phyloP scores from a whole-genome alignment of 1,140 invertebrate species.

The Globodera ellingtonae region DNA sequence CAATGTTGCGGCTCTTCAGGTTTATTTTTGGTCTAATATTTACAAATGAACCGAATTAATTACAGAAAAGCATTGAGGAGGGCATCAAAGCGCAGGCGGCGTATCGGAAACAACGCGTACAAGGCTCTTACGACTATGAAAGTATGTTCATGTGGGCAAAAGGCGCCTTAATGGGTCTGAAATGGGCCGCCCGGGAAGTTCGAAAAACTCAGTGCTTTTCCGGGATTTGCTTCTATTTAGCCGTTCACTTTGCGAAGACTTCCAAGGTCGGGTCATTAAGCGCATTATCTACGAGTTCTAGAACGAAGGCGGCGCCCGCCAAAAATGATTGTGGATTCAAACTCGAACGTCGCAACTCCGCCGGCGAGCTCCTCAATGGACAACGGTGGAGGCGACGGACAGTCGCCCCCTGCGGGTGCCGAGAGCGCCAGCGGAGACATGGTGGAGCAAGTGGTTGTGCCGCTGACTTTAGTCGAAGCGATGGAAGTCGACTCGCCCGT shows the following conservation, averaged over 20 bases:
- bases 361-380: constrained; percentile 13
- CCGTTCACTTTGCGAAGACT: not conserved
- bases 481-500: constrained; percentile 11
- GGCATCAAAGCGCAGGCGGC: constrained; percentile 58
- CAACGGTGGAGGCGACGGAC: constrained; percentile 8
- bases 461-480: constrained; percentile 6
- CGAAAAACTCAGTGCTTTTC: not conserved
- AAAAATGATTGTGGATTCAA: not conserved
- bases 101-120: constrained; percentile 50
- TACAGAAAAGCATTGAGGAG: constrained; percentile 55
- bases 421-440: not conserved
- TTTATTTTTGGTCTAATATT: not conserved
- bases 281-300: not conserved
- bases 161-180: too few species aligned
- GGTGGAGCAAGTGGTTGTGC: constrained; percentile 15
- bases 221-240: not conserved
- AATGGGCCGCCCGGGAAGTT: not conserved
- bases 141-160: constrained; percentile 34
- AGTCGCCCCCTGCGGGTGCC: not conserved
- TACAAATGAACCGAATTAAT: not conserved
- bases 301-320: constrained; percentile 24
- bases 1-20: constrained; percentile 36
- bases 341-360: not conserved
- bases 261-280: not conserved
- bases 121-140: constrained; percentile 60